Base-by-base conservation (phyloP, 2,888 invertebrate genomes). In the Punctoribates punctum region DNA sequence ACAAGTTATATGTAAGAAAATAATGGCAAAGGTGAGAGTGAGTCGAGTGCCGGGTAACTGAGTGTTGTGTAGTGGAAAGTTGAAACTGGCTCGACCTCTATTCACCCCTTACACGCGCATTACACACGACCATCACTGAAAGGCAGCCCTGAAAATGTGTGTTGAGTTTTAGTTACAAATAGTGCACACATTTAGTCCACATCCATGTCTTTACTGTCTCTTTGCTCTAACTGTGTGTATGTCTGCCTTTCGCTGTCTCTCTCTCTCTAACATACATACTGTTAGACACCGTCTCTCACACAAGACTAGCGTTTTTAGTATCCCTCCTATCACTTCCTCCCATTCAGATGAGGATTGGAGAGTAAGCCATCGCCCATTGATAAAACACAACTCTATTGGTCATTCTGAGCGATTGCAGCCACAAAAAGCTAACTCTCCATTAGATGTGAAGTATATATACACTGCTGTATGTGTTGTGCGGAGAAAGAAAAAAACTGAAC, bases 281-380 rank as follows among this genome's bases (percentile, higher is more conserved):
- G 42, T 42, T n/a, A 27, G 20, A 62, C 23, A 62, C 29, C 27
- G 57, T 13, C 25, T 57, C 57, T 20, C 25, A 57, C 34, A 65
- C 20, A 65, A 65, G 29, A 20, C 42, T 42, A 70, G 70, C 42
- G 23, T 17, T 70, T 70, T 70, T 70, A 70, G 38, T 70, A 70
- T 70, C 70, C 70, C 70, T 70, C 70, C 70, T 70, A 70, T 70
- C 42, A 70, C 70, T 70, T 70, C 70, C 70, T 70, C 70, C 70
- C 70, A 70, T 70, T 34, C 20, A 11, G 38, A 42, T n/a, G n/a
- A 38, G 42, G 42, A 70, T 70, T 70, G 70, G 70, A 70, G 70
- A 70, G 70, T 42, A 70, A 70, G 70, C 42, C 70, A 42, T 70
- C 70, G 70, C 70, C 70, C 70, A 70, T 70, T 42, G 42, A 70